phyloP scores from a whole-genome alignment of 1,140 invertebrate species.

The Aphidius gifuensis region DNA sequence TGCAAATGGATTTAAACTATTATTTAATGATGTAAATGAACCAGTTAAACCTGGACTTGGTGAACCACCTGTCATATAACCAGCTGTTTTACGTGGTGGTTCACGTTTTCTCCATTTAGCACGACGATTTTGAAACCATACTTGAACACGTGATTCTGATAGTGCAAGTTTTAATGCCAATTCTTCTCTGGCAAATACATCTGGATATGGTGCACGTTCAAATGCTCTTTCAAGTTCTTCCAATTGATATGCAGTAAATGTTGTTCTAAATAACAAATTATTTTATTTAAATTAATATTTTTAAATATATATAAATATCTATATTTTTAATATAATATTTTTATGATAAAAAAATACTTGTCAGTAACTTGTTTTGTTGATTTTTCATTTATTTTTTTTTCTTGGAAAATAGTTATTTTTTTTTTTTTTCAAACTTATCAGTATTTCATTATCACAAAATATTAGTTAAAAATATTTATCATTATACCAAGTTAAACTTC shows the following conservation, averaged over 20 bases:
- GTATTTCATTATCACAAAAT: too few species aligned
- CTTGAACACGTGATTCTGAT: slow-evolving; percentile 91
- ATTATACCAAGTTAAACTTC: too few species aligned
- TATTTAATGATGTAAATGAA: slow-evolving; percentile 63
- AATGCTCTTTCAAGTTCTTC: slow-evolving; percentile 93
- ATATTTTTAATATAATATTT: background rate
- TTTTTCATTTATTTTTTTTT: background rate
- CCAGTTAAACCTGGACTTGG: slow-evolving; percentile 60
- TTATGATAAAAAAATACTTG: background rate
- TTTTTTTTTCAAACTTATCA: too few species aligned
- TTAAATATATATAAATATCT: background rate
- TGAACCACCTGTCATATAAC: slow-evolving; percentile 64
- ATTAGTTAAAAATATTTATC: too few species aligned
- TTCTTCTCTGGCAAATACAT: slow-evolving; percentile 94
- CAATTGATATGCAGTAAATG: slow-evolving; percentile 93
- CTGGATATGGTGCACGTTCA: slow-evolving; percentile 91
- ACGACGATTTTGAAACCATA: slow-evolving; percentile 91
- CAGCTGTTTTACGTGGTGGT: slow-evolving; percentile 89
- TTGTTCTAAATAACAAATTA: slow-evolving; percentile 69
- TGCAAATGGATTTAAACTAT: slow-evolving; percentile 65
- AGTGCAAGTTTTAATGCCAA: slow-evolving; percentile 85
- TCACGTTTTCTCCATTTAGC: slow-evolving; percentile 98
- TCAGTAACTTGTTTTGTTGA: background rate
- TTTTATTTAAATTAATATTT: background rate
- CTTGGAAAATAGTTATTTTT: background rate